Evolutionary conservation across 2,113 vertebrate genomes (phyloP).

Genomic region (Myxocyprinus asiaticus): DNA sequence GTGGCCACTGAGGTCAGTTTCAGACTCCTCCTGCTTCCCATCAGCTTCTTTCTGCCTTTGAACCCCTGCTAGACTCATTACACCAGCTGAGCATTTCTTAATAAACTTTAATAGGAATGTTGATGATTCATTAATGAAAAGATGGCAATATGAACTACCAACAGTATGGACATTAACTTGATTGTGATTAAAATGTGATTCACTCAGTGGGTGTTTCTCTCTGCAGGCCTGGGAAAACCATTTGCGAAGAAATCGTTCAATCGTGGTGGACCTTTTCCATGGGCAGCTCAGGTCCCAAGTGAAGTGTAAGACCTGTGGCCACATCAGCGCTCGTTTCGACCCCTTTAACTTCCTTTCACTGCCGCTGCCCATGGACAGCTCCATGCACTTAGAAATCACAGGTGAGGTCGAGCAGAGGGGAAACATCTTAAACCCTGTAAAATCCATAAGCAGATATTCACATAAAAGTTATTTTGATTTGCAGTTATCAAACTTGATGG

Average conservation of each 20-base stretch:
- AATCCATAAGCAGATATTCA: slow-evolving; percentile 18
- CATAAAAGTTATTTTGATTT: background rate
- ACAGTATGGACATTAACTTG: background rate
- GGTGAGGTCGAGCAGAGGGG: slow-evolving; percentile 70
- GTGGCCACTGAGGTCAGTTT: slow-evolving; percentile 92
- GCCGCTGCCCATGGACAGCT: slow-evolving; percentile 98
- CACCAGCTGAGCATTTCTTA: background rate
- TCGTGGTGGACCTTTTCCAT: slow-evolving; percentile 97
- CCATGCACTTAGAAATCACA: slow-evolving; percentile 98
- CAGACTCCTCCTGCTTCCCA: background rate
- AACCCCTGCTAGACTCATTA: background rate
- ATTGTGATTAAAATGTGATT: background rate
- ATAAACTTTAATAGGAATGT: slow-evolving; percentile 14
- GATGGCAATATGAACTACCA: background rate
- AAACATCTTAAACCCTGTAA: background rate
- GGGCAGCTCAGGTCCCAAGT: slow-evolving; percentile 98
- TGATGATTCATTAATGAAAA: slow-evolving; percentile 1
- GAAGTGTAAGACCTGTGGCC: slow-evolving; percentile 97
- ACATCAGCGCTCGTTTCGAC: slow-evolving; percentile 97
- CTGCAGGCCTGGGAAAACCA: slow-evolving; percentile 97
- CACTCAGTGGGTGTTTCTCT: background rate
- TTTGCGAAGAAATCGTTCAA: slow-evolving; percentile 93
- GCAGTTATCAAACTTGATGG: slow-evolving; percentile 95
- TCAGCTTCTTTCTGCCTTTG: background rate
- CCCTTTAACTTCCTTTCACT: slow-evolving; percentile 98